phyloP scores from a whole-genome alignment of 1,140 invertebrate species.

The Brachionus sp. region DNA sequence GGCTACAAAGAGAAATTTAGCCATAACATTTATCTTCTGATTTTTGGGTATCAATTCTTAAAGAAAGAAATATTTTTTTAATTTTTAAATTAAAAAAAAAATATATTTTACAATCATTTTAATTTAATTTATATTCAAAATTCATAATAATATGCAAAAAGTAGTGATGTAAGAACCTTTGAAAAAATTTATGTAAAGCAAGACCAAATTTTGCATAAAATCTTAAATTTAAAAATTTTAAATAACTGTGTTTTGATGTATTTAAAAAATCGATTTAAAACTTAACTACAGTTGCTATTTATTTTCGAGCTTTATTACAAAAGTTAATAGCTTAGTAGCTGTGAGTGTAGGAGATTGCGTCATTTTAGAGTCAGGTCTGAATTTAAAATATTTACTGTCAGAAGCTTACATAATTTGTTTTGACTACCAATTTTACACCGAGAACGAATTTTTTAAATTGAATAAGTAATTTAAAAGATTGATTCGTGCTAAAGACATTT shows the following conservation, averaged over 20 bases:
- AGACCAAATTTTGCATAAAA: neutral
- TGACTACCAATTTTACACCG: neutral
- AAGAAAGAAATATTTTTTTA: neutral
- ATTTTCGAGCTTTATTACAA: neutral
- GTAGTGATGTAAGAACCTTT: neutral
- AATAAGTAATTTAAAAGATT: no score
- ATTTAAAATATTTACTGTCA: neutral
- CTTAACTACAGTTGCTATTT: constrained; percentile 6
- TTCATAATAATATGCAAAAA: neutral
- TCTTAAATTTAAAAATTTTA: neutral
- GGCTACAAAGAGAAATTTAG: no score
- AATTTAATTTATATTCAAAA: neutral
- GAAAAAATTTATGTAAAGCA: neutral
- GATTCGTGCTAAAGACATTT: no score
- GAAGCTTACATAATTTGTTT: neutral
- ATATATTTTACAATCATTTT: neutral
- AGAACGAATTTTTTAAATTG: neutral
- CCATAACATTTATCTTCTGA: no score
- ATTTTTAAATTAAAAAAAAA: neutral
- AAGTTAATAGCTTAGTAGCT: neutral
- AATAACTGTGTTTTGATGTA: neutral
- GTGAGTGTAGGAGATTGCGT: neutral
- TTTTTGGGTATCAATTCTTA: no score
- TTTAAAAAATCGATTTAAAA: neutral
- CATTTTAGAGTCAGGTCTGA: neutral